Evolutionary conservation across 2,113 vertebrate genomes (phyloP).

Genomic region (Dinomys branickii): DNA sequence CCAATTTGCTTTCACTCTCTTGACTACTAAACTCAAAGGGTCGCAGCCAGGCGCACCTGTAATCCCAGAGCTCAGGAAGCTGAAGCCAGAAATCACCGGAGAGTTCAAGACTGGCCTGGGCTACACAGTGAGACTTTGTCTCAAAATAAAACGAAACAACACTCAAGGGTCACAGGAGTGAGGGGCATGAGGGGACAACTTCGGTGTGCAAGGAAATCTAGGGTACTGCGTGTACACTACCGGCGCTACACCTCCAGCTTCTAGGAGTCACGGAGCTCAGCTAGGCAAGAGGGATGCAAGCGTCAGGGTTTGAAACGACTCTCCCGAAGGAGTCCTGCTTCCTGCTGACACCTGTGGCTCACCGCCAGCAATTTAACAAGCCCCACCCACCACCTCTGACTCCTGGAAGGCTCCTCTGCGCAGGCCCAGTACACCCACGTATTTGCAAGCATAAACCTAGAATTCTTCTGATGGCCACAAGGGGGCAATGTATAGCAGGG

Average conservation of each 20-base stretch:
- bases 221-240: neutral
- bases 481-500: slow-evolving; percentile 66
- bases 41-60: neutral
- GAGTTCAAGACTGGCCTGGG: neutral
- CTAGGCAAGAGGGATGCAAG: neutral
- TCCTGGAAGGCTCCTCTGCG: neutral
- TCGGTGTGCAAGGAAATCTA: neutral
- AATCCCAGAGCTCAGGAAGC: neutral
- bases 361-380: neutral
- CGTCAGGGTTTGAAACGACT: neutral
- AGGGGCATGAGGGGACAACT: neutral
- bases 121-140: neutral
- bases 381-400: neutral
- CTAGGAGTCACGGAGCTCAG: slow-evolving; percentile 24
- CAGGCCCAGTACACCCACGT: neutral
- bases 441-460: neutral
- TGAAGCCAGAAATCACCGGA: neutral
- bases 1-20: slow-evolving; percentile 9
- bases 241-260: neutral
- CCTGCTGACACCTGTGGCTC: neutral
- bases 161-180: neutral
- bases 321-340: neutral
- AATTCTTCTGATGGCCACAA: slow-evolving; percentile 65
- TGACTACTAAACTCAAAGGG: neutral
- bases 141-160: neutral